These are phyloP conservation scores for Drosophila mulleri DNA, from an alignment of 2,888 invertebrate species.

Conservation along the genomic window DNA sequence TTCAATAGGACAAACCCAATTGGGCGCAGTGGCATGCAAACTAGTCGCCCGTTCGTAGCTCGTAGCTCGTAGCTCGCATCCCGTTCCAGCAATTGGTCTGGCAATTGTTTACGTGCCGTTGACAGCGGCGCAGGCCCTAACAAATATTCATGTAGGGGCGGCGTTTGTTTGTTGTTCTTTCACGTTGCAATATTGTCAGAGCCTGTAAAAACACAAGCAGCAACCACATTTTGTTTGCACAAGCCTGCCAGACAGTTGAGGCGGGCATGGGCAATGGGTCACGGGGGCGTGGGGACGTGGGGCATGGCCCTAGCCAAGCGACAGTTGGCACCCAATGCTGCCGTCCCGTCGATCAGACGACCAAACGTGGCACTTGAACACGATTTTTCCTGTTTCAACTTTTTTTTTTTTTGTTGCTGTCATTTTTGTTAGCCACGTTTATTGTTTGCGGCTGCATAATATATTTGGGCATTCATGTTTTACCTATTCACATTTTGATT, in stretches of 20 bases:
- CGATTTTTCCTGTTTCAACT: constrained; percentile 59
- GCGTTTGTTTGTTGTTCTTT: constrained; percentile 54
- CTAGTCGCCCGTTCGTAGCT: constrained; percentile 7
- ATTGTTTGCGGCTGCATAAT: constrained; percentile 75
- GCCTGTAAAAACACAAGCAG: constrained; percentile 68
- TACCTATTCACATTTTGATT: constrained; percentile 61
- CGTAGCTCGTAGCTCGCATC: neutral
- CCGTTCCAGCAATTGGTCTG: constrained; percentile 25
- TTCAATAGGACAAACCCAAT: constrained; percentile 11
- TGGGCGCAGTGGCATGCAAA: constrained; percentile 34
- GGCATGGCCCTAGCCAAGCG: constrained; percentile 66
- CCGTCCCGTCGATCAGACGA: constrained; percentile 63
- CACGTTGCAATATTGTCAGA: constrained; percentile 76
- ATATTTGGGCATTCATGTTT: constrained; percentile 79
- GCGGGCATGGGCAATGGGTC: neutral
- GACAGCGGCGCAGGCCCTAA: constrained; percentile 35
- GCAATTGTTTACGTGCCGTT: constrained; percentile 62
- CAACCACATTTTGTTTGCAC: constrained; percentile 70
- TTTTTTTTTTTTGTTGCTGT: constrained; percentile 18
- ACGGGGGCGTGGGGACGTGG: constrained; percentile 4
- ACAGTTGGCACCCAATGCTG: constrained; percentile 30
- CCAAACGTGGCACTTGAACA: constrained; percentile 76
- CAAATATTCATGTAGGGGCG: constrained; percentile 22
- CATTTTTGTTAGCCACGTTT: constrained; percentile 64
- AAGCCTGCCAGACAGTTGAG: constrained; percentile 35